Conservation (phyloP, 2,888 invertebrate genomes). For the Oeneis ivallda region DNA sequence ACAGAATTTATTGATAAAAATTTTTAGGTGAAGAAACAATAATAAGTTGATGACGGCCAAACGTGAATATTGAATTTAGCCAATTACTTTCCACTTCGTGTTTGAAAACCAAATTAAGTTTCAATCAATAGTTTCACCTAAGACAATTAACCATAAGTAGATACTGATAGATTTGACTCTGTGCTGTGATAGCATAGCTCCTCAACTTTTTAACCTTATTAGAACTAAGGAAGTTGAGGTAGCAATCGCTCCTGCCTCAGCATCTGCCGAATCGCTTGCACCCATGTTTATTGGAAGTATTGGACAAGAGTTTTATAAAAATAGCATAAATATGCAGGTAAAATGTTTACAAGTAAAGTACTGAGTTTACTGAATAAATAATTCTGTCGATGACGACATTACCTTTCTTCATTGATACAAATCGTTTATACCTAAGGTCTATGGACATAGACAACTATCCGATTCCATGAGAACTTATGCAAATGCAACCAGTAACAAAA, state of each 20-base stretch:
- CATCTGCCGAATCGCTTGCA: no score
- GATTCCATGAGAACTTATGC: constrained; percentile 36
- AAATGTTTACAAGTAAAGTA: no score
- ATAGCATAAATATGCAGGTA: no score
- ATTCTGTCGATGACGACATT: constrained; percentile 25
- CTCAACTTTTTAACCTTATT: no score
- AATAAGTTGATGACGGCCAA: background rate
- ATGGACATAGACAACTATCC: constrained; percentile 27
- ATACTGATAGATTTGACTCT: no score
- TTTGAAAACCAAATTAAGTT: no score
- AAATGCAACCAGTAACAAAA: constrained; percentile 41
- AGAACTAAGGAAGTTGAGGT: background rate
- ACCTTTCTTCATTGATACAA: constrained; percentile 26
- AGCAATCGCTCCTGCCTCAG: no score
- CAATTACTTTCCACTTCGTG: background rate
- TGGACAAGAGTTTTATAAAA: no score
- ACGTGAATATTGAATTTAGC: background rate
- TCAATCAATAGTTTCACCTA: no score
- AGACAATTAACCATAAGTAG: no score
- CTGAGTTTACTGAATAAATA: background rate
- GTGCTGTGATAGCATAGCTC: no score
- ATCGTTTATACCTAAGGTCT: constrained; percentile 28
- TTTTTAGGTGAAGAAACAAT: background rate
- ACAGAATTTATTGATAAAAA: background rate
- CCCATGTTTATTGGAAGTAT: no score